Evolutionary conservation across 2,797 vertebrate genomes (phyloP).

Genomic region (Sitta carolinensis): DNA sequence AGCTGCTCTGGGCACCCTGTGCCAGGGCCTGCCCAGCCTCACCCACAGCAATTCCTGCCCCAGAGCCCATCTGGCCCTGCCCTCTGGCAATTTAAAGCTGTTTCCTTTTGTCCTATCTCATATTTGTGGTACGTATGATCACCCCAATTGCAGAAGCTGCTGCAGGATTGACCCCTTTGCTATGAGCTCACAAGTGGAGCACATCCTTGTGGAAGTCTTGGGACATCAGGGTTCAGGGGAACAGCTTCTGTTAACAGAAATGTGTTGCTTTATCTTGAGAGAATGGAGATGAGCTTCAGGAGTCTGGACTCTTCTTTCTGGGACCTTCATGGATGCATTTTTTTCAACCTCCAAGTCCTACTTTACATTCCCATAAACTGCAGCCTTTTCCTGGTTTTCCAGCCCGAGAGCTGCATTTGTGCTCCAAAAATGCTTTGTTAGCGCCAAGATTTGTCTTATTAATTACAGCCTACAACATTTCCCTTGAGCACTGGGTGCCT

Average conservation of each 20-base stretch:
- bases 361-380: neutral
- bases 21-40: neutral
- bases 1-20: neutral
- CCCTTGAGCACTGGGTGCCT: neutral
- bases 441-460: neutral
- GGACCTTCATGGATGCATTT: accelerated
- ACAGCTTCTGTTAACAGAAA: neutral
- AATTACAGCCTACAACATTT: neutral
- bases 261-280: neutral
- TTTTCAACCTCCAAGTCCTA: neutral
- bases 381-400: neutral
- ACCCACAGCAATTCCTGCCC: accelerated
- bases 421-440: neutral
- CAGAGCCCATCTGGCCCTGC: accelerated
- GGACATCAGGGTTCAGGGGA: accelerated
- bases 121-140: too few species aligned
- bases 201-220: neutral
- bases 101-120: neutral
- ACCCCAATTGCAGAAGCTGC: neutral
- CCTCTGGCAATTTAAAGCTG: neutral
- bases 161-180: neutral
- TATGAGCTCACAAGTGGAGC: accelerated
- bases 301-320: neutral
- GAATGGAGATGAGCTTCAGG: neutral
- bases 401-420: neutral